A percentile compares a stretch with the other conserved stretches of the same genome.
These are phyloP conservation scores for Macropus fuliginosus DNA, from an alignment of 2,797 vertebrate genomes.

Conservation along the genomic window DNA sequence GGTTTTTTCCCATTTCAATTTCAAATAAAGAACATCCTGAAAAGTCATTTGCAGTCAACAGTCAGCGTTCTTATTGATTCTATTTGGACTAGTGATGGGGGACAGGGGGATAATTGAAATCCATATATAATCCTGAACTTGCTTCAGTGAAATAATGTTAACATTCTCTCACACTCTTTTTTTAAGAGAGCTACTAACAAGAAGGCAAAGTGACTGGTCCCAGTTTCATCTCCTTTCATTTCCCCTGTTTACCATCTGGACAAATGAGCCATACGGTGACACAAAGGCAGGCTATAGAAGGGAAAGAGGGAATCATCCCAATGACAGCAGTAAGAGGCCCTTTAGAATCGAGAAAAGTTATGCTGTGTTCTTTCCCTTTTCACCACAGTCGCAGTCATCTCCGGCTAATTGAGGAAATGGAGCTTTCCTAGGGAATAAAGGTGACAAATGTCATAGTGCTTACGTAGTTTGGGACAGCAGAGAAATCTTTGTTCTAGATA, in stretches of 20 bases:
- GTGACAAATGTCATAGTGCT: neutral
- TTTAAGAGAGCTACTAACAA: conserved; percentile 1
- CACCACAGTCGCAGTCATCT: neutral
- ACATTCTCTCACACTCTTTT: neutral
- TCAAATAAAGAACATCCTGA: conserved; percentile 14
- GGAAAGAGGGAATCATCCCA: neutral
- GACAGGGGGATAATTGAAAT: neutral
- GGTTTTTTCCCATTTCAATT: neutral
- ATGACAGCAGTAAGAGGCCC: neutral
- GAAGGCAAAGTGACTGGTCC: neutral
- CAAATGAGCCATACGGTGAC: neutral
- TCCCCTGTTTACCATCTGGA: neutral
- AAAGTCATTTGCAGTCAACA: conserved; percentile 19
- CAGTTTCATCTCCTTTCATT: neutral
- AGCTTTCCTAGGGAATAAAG: neutral
- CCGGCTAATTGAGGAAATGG: neutral
- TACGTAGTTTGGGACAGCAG: neutral
- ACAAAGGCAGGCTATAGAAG: neutral
- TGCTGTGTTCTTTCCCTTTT: conserved; percentile 7
- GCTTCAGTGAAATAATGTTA: neutral
- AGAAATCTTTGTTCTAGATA: neutral
- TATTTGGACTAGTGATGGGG: neutral
- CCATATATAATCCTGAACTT: neutral
- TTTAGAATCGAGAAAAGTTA: neutral
- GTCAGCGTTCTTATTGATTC: neutral